These are phyloP conservation scores for Platanista minor DNA, from an alignment of 2,113 vertebrate genomes.

Conservation along the genomic window DNA sequence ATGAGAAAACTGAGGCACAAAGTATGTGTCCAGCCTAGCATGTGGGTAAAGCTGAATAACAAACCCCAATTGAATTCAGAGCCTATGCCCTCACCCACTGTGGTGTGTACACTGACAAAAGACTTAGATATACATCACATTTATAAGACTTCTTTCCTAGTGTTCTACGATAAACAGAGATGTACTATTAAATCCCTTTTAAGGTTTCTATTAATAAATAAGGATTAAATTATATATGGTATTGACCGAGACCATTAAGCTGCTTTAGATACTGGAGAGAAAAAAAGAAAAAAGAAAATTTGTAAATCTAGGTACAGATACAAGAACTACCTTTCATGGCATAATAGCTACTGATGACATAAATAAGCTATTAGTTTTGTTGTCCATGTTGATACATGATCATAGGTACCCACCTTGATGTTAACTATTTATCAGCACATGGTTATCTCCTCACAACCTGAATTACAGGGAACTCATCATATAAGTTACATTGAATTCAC, in stretches of 20 bases:
- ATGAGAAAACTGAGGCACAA: neutral
- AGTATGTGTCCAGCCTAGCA: neutral
- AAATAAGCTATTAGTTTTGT: neutral
- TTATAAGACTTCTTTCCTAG: neutral
- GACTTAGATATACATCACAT: rapidly evolving
- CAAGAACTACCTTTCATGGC: neutral
- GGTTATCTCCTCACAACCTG: neutral
- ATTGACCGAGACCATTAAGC: neutral
- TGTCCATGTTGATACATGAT: neutral
- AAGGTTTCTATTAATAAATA: neutral
- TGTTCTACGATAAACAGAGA: neutral
- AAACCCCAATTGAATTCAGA: neutral
- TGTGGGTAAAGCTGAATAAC: neutral
- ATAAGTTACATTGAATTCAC: neutral
- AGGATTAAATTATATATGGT: neutral
- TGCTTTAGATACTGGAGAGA: neutral
- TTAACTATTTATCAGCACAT: neutral
- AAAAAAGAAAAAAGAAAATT: neutral
- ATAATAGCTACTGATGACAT: neutral
- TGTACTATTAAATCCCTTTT: neutral
- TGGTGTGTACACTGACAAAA: neutral
- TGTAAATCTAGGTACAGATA: neutral
- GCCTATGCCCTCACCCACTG: rapidly evolving
- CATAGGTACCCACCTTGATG: neutral
- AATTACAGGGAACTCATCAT: neutral